A percentile compares a stretch with the other conserved stretches of the same genome.
Evolutionary conservation across 23 tunicate genomes (phyloP).

Genomic region (Ciona savignyi): DNA sequence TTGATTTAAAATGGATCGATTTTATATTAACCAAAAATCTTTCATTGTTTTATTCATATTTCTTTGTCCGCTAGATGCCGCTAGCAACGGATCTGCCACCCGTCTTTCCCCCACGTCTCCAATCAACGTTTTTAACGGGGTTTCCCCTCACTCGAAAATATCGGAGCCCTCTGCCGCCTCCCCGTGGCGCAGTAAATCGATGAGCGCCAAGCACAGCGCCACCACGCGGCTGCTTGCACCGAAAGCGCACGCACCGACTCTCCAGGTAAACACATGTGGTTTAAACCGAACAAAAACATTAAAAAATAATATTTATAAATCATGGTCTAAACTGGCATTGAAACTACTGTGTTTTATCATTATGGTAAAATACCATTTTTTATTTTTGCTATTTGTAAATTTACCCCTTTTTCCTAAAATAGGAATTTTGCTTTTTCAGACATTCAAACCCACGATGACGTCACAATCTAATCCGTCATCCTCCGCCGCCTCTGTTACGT

Average conservation of each 20-base stretch:
- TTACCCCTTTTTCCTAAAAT: neutral
- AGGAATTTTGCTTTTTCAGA: neutral
- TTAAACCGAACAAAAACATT: too few species aligned
- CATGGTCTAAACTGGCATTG: too few species aligned
- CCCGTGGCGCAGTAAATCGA: conserved; percentile 78
- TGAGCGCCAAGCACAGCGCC: conserved; percentile 83
- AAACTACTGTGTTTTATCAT: too few species aligned
- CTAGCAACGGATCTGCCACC: neutral
- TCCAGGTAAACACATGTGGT: too few species aligned
- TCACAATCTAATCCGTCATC: conserved; percentile 6
- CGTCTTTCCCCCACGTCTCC: conserved; percentile 3
- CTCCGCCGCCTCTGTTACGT: neutral
- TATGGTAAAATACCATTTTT: too few species aligned
- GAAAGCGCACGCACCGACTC: conserved; percentile 9
- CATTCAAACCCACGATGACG: conserved; percentile 1
- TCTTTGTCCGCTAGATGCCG: neutral
- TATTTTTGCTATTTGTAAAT: too few species aligned
- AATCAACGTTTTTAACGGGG: neutral
- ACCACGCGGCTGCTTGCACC: conserved; percentile 41
- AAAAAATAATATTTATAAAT: too few species aligned
- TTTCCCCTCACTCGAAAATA: neutral
- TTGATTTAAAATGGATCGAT: neutral
- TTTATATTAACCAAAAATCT: neutral
- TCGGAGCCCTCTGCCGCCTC: neutral
- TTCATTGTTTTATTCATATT: too few species aligned